Evolutionary conservation across 2,888 invertebrate genomes (phyloP).

Genomic region (Cephus nigrinus): DNA sequence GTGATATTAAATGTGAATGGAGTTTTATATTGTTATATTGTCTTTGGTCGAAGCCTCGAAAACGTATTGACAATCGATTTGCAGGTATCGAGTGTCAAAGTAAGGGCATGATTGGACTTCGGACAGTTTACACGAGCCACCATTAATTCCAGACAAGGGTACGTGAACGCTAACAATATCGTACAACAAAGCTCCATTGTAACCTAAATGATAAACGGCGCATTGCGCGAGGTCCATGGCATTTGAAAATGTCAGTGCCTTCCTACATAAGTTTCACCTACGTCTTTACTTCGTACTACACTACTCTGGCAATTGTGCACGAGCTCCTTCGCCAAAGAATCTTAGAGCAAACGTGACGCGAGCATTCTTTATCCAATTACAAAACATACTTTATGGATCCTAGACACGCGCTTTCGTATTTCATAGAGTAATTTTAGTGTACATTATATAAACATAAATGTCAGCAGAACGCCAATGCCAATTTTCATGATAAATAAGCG

Average conservation of each 20-base stretch:
- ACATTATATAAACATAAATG: neutral
- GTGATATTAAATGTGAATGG: neutral
- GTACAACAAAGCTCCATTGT: slow-evolving; percentile 28
- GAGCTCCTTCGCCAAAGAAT: neutral
- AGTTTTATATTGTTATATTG: neutral
- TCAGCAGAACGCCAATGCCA: neutral
- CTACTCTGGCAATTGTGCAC: neutral
- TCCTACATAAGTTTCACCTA: slow-evolving; percentile 43
- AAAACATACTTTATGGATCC: neutral
- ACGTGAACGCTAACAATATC: slow-evolving; percentile 14
- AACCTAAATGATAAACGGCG: slow-evolving; percentile 48
- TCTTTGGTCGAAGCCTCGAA: neutral
- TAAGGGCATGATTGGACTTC: neutral
- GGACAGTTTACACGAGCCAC: neutral
- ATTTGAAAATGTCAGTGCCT: slow-evolving; percentile 62
- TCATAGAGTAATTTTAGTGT: neutral
- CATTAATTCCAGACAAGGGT: neutral
- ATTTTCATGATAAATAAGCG: neutral
- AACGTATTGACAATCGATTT: neutral
- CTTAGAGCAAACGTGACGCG: neutral
- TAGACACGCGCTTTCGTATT: neutral
- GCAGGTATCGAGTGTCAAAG: neutral
- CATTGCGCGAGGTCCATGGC: slow-evolving; percentile 45
- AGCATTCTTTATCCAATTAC: neutral
- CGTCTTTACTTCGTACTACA: neutral